Conservation (phyloP, 2,113 vertebrate species). For the Tragelaphus buxtoni region DNA sequence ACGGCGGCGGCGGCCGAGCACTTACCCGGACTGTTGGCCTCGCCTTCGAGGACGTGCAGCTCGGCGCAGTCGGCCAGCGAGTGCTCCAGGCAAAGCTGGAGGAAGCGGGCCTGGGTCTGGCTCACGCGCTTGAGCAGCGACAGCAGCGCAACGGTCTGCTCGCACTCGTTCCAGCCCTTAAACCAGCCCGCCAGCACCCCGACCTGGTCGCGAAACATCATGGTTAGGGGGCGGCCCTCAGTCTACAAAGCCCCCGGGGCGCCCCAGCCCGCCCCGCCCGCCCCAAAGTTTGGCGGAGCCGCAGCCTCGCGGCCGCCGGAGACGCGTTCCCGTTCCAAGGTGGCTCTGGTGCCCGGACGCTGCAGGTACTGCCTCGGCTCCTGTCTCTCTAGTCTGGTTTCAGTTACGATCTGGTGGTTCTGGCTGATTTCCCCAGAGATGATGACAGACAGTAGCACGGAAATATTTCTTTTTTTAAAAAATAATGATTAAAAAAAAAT, state of each 20-base stretch:
- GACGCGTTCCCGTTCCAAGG: slow-evolving; percentile 46
- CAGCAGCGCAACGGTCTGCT: slow-evolving; percentile 97
- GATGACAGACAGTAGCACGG: slow-evolving; percentile 59
- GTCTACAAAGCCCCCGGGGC: slow-evolving; percentile 47
- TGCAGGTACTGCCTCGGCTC: slow-evolving; percentile 56
- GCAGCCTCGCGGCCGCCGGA: slow-evolving; percentile 53
- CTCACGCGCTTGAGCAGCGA: slow-evolving; percentile 96
- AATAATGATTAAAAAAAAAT: slow-evolving; percentile 16
- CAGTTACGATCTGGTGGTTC: slow-evolving; percentile 54
- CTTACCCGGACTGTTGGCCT: slow-evolving; percentile 98
- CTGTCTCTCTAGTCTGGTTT: slow-evolving; percentile 55
- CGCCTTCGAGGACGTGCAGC: slow-evolving; percentile 94
- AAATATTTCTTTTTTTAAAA: slow-evolving; percentile 48
- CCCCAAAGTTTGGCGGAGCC: slow-evolving; percentile 69
- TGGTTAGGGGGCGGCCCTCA: slow-evolving; percentile 82
- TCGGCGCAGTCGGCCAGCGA: slow-evolving; percentile 96
- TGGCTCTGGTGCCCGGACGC: slow-evolving; percentile 35
- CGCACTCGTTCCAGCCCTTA: slow-evolving; percentile 99
- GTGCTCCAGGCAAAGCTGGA: slow-evolving; percentile 98
- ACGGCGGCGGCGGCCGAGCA: background rate
- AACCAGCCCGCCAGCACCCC: slow-evolving; percentile 97
- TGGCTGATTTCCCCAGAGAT: slow-evolving; percentile 63
- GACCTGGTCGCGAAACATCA: slow-evolving; percentile 99
- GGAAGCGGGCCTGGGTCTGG: slow-evolving; percentile 96
- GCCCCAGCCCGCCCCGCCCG: slow-evolving; percentile 47